Conservation (phyloP, 2,113 vertebrate species). For the Notothenia rossii region DNA sequence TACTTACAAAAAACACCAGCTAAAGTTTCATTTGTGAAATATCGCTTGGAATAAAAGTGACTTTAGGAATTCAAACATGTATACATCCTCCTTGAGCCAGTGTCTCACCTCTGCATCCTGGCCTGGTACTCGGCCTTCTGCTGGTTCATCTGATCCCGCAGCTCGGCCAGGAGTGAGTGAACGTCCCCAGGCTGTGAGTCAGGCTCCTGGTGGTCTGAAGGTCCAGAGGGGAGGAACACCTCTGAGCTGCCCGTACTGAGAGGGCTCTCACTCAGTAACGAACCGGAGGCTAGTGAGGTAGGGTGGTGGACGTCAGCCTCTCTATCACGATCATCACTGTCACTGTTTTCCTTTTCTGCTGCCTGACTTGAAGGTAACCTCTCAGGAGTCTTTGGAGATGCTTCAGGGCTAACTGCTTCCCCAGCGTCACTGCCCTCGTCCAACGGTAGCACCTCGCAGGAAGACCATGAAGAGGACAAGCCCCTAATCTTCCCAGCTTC, state of each 20-base stretch:
- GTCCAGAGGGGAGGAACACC: slow-evolving; percentile 81
- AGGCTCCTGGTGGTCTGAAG: slow-evolving; percentile 59
- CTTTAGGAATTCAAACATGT: not conserved
- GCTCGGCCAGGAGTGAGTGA: slow-evolving; percentile 58
- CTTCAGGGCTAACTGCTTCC: not conserved
- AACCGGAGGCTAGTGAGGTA: slow-evolving; percentile 77
- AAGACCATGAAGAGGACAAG: slow-evolving; percentile 74
- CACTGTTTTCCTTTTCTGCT: slow-evolving; percentile 26
- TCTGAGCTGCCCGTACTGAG: slow-evolving; percentile 85
- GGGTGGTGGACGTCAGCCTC: slow-evolving; percentile 27
- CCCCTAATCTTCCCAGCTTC: slow-evolving; percentile 16
- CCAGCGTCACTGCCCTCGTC: slow-evolving; percentile 46
- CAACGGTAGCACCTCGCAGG: slow-evolving; percentile 57
- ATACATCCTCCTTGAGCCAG: not conserved
- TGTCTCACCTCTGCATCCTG: slow-evolving; percentile 83
- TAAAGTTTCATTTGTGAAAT: not conserved
- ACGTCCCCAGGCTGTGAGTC: slow-evolving; percentile 44
- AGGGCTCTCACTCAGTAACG: slow-evolving; percentile 61
- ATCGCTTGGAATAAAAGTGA: not conserved
- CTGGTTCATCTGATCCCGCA: slow-evolving; percentile 80
- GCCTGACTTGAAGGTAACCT: slow-evolving; percentile 37
- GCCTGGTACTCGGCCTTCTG: slow-evolving; percentile 83
- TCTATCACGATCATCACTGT: not conserved
- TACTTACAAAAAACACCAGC: no score
- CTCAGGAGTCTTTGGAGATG: slow-evolving; percentile 39